Base-by-base conservation (phyloP, 1,140 invertebrate genomes). In the Sycobia sp. region DNA sequence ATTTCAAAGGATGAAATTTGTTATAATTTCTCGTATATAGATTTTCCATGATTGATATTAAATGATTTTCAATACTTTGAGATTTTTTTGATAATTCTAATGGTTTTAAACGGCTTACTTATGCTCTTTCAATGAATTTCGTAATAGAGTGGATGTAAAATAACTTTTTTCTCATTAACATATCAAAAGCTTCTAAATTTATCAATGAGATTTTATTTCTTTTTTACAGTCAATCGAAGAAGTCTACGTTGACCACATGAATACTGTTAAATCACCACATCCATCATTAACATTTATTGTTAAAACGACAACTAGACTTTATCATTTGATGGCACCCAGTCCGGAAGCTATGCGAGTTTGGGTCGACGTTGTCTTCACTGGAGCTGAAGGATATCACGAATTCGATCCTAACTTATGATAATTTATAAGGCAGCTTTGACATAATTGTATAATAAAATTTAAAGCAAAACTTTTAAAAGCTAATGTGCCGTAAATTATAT, bases 271-370 rank as follows among this genome's bases (percentile, higher is more conserved):
- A 79, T 96, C 93, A 60, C 93, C 94, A 5, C 93, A 91, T 67
- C 92, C 93, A 10, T 90, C 93, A 64, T 84, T 94, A 50, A 97
- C 96, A 1, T 98, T 98, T 75, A 95, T 96, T 73, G 92, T 98
- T n/a, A 98, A 98, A 81, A 97, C 96, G 0, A 87, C 89, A 65
- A 92, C 95, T 62, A 85, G 95, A 47, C 86, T 89, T 39, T 98
- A 95, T 76, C 92, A 94, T 76, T 80, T 99, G 22, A 93, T 97
- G 86, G 95, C 96, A 4, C 94, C 95, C 0, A 93, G 91, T 8
- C 88, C 95, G 16, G 95, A 97, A 79, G 91, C 95, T 0, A 96
- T 97, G 84, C 83, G 95, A 58, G 95, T 99, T 67, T 99, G 96
- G 96, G 94, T 98, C 23, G 96, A 99, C 82, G 95, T 98, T 11